Conservation (phyloP, 2,888 invertebrate genomes). For the Leucoptera coffeella region DNA sequence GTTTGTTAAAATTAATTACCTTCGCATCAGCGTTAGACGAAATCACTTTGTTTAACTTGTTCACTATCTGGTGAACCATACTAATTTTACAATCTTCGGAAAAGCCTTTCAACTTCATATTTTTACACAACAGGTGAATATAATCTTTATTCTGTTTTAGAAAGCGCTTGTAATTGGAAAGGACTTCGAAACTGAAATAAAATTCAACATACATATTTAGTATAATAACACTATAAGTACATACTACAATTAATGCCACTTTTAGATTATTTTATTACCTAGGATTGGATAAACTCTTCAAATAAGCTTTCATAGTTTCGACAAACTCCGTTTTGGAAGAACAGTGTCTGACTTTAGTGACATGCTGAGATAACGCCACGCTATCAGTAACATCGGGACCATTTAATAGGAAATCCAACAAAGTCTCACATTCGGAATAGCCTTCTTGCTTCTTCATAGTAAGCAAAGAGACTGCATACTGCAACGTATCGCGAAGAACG, state of each 20-base stretch:
- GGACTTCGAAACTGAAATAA: slow-evolving; percentile 39
- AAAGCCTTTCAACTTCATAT: slow-evolving; percentile 52
- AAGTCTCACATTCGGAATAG: slow-evolving; percentile 18
- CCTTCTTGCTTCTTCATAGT: slow-evolving; percentile 29
- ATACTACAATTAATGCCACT: slow-evolving; percentile 3
- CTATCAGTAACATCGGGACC: slow-evolving; percentile 32
- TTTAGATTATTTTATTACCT: slow-evolving; percentile 21
- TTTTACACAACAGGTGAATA: slow-evolving; percentile 42
- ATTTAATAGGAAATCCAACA: slow-evolving; percentile 36
- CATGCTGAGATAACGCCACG: slow-evolving; percentile 13
- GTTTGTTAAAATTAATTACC: slow-evolving; percentile 15
- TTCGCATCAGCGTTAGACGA: slow-evolving; percentile 34
- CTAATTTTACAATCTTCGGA: slow-evolving; percentile 61
- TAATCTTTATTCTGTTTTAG: slow-evolving; percentile 47
- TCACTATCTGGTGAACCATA: slow-evolving; percentile 57
- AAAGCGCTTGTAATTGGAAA: slow-evolving; percentile 44
- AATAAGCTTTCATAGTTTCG: slow-evolving; percentile 18
- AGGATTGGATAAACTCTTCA: slow-evolving; percentile 17
- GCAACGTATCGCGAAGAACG: slow-evolving; percentile 37
- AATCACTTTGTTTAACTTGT: slow-evolving; percentile 49
- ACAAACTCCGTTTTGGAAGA: slow-evolving; percentile 14
- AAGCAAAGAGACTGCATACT: slow-evolving; percentile 46
- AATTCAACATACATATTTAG: slow-evolving; percentile 1
- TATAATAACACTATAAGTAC: not conserved
- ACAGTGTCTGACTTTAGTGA: slow-evolving; percentile 10